A percentile compares a stretch with the other conserved stretches of the same genome.
These are phyloP conservation scores for Habrosyne pyritoides DNA, from an alignment of 2,888 invertebrate species.

Conservation along the genomic window DNA sequence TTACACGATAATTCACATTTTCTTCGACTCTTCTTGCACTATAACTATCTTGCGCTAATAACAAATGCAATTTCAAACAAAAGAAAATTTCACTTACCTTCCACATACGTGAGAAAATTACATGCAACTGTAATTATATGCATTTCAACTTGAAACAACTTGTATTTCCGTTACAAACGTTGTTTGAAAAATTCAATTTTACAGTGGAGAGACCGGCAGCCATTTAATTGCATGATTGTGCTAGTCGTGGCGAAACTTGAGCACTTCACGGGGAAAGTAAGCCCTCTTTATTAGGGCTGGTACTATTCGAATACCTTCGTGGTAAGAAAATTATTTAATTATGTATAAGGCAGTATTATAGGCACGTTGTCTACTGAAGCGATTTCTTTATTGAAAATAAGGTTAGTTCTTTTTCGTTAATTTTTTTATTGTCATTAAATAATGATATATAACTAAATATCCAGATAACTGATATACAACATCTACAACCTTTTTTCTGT, in stretches of 20 bases:
- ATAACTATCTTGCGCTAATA: not conserved
- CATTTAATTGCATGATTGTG: not conserved
- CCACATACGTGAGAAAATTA: not conserved
- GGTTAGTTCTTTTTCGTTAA: too few relatives aligned
- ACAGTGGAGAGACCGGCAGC: not conserved
- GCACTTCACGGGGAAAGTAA: not conserved
- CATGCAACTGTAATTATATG: not conserved
- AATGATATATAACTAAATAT: too few relatives aligned
- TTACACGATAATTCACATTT: too few relatives aligned
- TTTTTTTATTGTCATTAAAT: too few relatives aligned
- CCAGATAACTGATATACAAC: too few relatives aligned
- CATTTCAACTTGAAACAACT: conserved; percentile 1
- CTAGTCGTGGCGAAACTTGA: not conserved
- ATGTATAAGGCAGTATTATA: too few relatives aligned
- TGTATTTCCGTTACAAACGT: not conserved
- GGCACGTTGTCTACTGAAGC: too few relatives aligned
- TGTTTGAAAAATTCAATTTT: conserved; percentile 1
- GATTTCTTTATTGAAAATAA: too few relatives aligned
- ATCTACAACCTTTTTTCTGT: too few relatives aligned
- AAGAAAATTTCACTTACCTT: not conserved
- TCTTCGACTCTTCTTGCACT: too few relatives aligned
- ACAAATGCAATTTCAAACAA: not conserved
- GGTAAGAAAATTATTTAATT: too few relatives aligned
- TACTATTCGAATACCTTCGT: too few relatives aligned
- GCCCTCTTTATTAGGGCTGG: not conserved